Evolutionary conservation across 2,888 invertebrate species (phyloP), one percentile per base, ranked within the genome.

Genomic region (Chesias legatella): DNA sequence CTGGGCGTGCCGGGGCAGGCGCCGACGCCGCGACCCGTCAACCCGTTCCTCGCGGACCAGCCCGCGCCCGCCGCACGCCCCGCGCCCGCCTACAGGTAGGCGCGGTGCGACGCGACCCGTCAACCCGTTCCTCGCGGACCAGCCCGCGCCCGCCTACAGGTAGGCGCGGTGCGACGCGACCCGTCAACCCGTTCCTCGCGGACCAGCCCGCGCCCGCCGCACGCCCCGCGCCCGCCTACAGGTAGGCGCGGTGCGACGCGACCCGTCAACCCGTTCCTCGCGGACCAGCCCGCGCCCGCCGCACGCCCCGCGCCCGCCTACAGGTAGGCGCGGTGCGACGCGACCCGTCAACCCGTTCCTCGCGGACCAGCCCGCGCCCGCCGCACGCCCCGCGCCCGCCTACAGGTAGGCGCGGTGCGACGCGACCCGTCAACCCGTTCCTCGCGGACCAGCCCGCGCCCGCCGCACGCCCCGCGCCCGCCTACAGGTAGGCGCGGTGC

Each of bases 1-100:
- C 70, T 85, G 58, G 65, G 70, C 60, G 84, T 85, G 63, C 84
- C 85, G 58, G 82, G 84, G 7, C 74, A 72, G 60, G 56, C 73
- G 50, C 63, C 71, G 23, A n/a, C n/a, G n/a, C n/a, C 66, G 54
- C 72, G 67, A 43, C 72, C 71, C 43, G 51, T 60, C 58, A 83
- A 82, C 70, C 82, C 82, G 28, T 81, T 84, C 74, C 64, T 82
- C 53, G 63, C 67, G 34, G 77, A 74, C 47, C 57, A 59, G 45
- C 56, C 49, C 35, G 11, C 17, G 11, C 9, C 25, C n/a, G 42
- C 53, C 42, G n/a, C n/a, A n/a, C n/a, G n/a, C n/a, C n/a, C n/a
- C n/a, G 62, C 63, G 34, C 71, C 73, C 48, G 56, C 63, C 56
- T 74, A 70, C 68, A 73, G 81, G 70, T 80, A 80, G 63, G 53